These are phyloP conservation scores for Leptobrachium ailaonicum DNA, from an alignment of 2,113 vertebrate genomes.

Conservation along the genomic window DNA sequence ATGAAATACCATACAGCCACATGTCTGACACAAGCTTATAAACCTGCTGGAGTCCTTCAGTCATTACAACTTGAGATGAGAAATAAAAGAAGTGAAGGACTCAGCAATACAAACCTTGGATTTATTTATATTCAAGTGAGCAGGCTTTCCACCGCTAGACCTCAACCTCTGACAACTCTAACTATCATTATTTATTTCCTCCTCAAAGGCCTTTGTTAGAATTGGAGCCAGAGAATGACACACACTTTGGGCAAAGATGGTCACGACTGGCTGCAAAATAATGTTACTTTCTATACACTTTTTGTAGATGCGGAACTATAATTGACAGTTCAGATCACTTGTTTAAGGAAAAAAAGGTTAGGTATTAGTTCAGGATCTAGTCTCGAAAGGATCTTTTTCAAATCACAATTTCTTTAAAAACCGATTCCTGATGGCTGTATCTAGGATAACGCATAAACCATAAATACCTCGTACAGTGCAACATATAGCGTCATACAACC, in stretches of 20 bases:
- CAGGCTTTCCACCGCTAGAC: neutral
- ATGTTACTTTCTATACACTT: neutral
- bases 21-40: neutral
- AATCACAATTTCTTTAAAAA: no score
- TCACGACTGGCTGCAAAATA: conserved; percentile 1
- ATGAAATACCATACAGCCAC: neutral
- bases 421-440: no score
- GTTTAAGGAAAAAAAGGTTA: no score
- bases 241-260: neutral
- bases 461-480: no score
- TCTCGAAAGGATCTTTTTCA: no score
- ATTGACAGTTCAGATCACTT: no score
- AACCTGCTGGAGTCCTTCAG: neutral
- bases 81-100: neutral
- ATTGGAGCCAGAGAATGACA: neutral
- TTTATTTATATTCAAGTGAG: neutral
- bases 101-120: neutral
- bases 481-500: no score
- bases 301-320: no score
- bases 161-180: neutral
- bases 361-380: no score
- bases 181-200: neutral
- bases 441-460: no score
- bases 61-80: neutral
- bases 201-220: neutral